Evolutionary conservation across 2,797 vertebrate species (phyloP), one percentile per base, ranked within the genome.

Genomic region (Galago senegalensis): DNA sequence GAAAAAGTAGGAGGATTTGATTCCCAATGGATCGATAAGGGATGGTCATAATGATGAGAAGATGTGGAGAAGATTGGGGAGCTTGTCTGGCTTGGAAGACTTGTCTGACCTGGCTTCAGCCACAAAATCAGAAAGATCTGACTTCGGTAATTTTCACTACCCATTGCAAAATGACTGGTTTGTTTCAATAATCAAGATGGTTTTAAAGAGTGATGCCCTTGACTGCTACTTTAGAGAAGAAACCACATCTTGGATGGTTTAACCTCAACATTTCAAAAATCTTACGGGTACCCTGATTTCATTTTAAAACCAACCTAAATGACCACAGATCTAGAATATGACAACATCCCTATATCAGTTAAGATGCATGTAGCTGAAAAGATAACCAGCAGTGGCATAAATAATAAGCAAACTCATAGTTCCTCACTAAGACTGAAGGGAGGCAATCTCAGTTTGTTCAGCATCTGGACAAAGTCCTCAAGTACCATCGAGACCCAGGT

Each of bases 261-360:
- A 56, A 56, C 46, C 10, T 91, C 7, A 25, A 31, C 21, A 65
- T 79, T 88, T 88, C 40, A 63, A 70, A 82, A 92, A 49, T 84
- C 73, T 88, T 85, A 80, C 4, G 17, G 53, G n/a, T 79, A 79
- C 34, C 46, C 53, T 81, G 37, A 88, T 43, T 21, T 91, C 76
- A 61, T 90, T 72, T 85, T 34, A 85, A 89, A 87, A 69, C 29
- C 40, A 81, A 79, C 29, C 17, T 56, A 56, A 88, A 53, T 83
- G n/a, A 73, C 25, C 31, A 20, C 76, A 72, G 40, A 46, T 46
- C 37, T 40, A 67, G 80, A 85, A 46, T 58, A 60, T 29, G 40
- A 31, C 73, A 23, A n/a, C 63, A 25, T 40, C 37, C 20, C 23
- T 21, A 0, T 29, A 43, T 49, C 81, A 13, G 37, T 23, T 43